These are phyloP conservation scores for Seira sanloemensis DNA, from an alignment of 2,888 invertebrate genomes.

Conservation along the genomic window DNA sequence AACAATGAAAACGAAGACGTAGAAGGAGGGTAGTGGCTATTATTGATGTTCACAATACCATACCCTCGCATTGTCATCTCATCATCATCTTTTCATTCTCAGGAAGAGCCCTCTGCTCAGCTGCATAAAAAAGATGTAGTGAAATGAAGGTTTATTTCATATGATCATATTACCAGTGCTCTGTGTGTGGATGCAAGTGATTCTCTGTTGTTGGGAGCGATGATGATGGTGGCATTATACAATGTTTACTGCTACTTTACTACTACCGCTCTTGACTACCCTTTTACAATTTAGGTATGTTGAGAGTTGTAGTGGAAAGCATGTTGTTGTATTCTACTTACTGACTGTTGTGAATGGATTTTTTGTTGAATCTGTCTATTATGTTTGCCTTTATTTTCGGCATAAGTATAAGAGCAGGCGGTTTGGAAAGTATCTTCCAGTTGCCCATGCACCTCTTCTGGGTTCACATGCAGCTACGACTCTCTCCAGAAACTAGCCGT, in stretches of 20 bases:
- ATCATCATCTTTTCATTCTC: constrained; percentile 28
- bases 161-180: no score
- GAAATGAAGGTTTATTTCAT: no score
- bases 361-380: constrained; percentile 33
- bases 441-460: constrained; percentile 54
- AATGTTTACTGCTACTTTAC: constrained; percentile 35
- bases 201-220: no score
- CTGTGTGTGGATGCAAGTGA: background rate
- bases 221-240: constrained; percentile 30
- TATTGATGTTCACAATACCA: constrained; percentile 56
- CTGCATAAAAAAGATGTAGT: no score
- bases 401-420: constrained; percentile 44
- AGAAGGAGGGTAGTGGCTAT: constrained; percentile 30
- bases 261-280: constrained; percentile 27
- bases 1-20: background rate
- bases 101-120: constrained; percentile 51
- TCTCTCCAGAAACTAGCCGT: constrained; percentile 50
- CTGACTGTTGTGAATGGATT: constrained; percentile 53
- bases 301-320: constrained; percentile 30
- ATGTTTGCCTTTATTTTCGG: background rate
- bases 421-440: constrained; percentile 52
- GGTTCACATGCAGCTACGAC: constrained; percentile 52
- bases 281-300: background rate
- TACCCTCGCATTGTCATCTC: constrained; percentile 55
- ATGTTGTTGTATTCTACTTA: no score